Evolutionary conservation across 2,113 vertebrate genomes (phyloP), one percentile per base, ranked within the genome.

Genomic region (Gobiocypris rarus): DNA sequence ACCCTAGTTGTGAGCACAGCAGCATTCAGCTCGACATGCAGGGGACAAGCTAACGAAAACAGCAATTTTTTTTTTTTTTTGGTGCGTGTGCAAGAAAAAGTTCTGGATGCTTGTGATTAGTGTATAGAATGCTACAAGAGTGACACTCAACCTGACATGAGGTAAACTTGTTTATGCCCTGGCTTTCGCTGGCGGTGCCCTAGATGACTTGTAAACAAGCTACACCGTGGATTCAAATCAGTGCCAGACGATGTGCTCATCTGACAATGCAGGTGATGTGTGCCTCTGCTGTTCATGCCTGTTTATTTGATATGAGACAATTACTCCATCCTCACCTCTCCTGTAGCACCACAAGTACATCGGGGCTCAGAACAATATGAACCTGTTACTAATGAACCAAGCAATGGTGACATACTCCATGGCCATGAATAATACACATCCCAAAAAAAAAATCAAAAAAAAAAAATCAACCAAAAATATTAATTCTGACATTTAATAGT

Each of bases 131-230:
- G 19, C 80, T 52, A 22, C 65, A 82, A 56, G 34, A 82, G 63
- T 70, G 80, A 82, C 80, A 82, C 80, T 56, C 65, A 54, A 56
- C 17, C 48, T 82, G 80, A 82, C 80, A 82, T 56, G 80, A 82
- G 48, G 28, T 82, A 65, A 65, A 82, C 65, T 70, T 82, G 50
- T 54, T 82, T 82, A 69, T 69, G 48, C 45, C 80, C 65, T 70
- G 80, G 80, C 45, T 56, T 82, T 41, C 48, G 48, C 65, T 82
- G 45, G 9, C 3, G 9, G 78, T 69, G 80, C 80, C 80, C 80
- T 82, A 41, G 48, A 82, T 82, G 80, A 54, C 80, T 82, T 56
- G 80, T 82, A 82, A 82, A 82, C 80, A 82, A 82, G 80, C 13
- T 38, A 54, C 48, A 9, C 31, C 19, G 4, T 17, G 80, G 80